phyloP scores from a whole-genome alignment of 2,113 vertebrate species.

The Campylorhamphus procurvoides region DNA sequence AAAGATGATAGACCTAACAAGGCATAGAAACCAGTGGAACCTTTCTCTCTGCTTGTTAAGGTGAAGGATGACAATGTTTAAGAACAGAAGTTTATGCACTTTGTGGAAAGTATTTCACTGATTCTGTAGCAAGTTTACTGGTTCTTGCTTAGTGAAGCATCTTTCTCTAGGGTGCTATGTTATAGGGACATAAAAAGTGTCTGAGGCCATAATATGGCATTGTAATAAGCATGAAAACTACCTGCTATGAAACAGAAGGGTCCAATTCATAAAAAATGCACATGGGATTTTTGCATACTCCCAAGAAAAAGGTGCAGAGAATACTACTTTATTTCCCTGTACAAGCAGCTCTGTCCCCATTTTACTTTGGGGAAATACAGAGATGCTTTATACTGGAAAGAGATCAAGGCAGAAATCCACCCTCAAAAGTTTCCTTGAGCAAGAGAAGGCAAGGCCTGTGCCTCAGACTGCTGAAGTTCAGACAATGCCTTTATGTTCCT shows the following conservation, averaged over 20 bases:
- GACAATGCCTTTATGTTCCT: background rate
- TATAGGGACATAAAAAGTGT: constrained; percentile 59
- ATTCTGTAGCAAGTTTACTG: constrained; percentile 53
- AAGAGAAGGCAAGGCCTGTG: background rate
- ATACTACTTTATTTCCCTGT: constrained; percentile 52
- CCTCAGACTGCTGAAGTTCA: background rate
- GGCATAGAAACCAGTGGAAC: constrained; percentile 86
- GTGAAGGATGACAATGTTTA: constrained; percentile 74
- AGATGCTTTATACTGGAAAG: constrained; percentile 7
- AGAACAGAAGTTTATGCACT: constrained; percentile 69
- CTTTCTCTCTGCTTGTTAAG: constrained; percentile 76
- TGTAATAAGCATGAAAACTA: constrained; percentile 65
- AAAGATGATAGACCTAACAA: constrained; percentile 98
- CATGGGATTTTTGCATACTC: constrained; percentile 62
- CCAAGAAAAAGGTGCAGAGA: constrained; percentile 39
- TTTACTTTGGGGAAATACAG: constrained; percentile 39
- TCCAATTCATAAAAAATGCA: constrained; percentile 71
- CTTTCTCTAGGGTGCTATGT: constrained; percentile 65
- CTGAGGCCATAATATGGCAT: constrained; percentile 59
- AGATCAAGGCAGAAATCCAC: background rate
- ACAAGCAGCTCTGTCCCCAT: constrained; percentile 28
- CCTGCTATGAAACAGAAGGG: constrained; percentile 68
- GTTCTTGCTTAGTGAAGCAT: constrained; percentile 60
- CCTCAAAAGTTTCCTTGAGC: background rate
- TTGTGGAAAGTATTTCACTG: constrained; percentile 34